Evolutionary conservation across 2,797 vertebrate genomes (phyloP).

Genomic region (Anomalospiza imberbis): DNA sequence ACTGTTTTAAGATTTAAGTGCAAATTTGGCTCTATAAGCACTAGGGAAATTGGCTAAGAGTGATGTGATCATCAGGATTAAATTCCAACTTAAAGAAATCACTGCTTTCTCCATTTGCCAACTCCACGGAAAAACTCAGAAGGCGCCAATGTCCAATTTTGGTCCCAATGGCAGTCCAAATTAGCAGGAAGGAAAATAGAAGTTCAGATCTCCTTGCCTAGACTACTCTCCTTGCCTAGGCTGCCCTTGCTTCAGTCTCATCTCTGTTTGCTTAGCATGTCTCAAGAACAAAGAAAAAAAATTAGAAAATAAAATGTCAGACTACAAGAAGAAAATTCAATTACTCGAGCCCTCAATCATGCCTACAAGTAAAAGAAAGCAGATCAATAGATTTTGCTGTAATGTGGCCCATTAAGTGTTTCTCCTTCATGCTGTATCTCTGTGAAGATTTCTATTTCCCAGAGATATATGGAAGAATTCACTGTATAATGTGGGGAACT

Average conservation of each 20-base stretch:
- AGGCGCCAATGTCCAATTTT: not conserved
- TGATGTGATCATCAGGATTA: not conserved
- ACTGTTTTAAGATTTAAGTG: not conserved
- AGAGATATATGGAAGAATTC: conserved; percentile 20
- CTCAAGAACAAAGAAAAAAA: conserved; percentile 32
- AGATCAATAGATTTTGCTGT: conserved; percentile 64
- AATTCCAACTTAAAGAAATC: not conserved
- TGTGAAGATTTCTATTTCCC: conserved; percentile 64
- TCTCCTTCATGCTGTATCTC: conserved; percentile 62
- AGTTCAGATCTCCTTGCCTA: not conserved
- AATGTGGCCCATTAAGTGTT: conserved; percentile 63
- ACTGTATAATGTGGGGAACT: not conserved
- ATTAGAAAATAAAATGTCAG: conserved; percentile 67
- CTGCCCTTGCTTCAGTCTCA: not conserved
- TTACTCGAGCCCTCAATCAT: conserved; percentile 72
- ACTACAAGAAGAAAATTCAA: conserved; percentile 69
- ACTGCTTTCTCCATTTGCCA: not conserved
- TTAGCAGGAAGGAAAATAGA: not conserved
- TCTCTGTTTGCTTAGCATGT: conserved; percentile 55
- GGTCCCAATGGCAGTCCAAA: not conserved
- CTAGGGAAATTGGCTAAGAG: not conserved
- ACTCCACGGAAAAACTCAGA: not conserved
- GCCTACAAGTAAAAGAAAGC: conserved; percentile 69
- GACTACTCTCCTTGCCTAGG: not conserved
- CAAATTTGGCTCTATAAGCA: not conserved